A percentile compares a stretch with the other conserved stretches of the same genome.
phyloP scores from a whole-genome alignment of 2,888 invertebrate genomes.

The Thalpophila matura region DNA sequence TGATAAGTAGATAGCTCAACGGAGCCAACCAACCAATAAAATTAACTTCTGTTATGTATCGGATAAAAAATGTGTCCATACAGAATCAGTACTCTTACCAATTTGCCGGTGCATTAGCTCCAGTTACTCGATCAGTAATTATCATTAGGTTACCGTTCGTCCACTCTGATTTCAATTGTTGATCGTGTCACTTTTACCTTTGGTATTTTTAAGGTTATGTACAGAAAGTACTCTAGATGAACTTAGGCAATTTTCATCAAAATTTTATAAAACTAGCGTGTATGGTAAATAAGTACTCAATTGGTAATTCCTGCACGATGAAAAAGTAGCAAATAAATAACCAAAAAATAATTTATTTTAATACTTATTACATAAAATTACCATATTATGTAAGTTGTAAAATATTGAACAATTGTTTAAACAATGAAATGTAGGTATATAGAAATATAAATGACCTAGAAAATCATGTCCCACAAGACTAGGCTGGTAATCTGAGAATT shows the following conservation, averaged over 20 bases:
- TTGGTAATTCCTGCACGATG: too few species aligned
- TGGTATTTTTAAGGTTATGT: constrained; percentile 52
- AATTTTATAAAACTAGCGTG: too few species aligned
- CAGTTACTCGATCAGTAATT: constrained; percentile 72
- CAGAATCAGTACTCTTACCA: constrained; percentile 76
- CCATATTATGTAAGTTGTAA: neutral
- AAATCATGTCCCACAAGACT: constrained; percentile 43
- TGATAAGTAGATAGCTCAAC: constrained; percentile 48
- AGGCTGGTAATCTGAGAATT: constrained; percentile 40
- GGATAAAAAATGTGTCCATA: constrained; percentile 71
- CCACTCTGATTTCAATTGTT: constrained; percentile 68
- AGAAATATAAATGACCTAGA: constrained; percentile 47
- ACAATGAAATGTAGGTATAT: constrained; percentile 2
- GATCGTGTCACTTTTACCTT: constrained; percentile 73
- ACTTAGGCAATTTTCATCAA: too few species aligned
- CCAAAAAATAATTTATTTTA: too few species aligned
- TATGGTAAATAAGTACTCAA: neutral
- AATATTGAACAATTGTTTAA: neutral
- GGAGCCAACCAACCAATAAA: constrained; percentile 62
- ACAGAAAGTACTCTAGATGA: constrained; percentile 5
- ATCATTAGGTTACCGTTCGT: constrained; percentile 74
- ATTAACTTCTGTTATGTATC: constrained; percentile 70
- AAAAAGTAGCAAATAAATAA: too few species aligned
- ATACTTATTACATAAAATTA: too few species aligned
- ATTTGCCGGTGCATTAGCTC: constrained; percentile 78